Base-by-base conservation (phyloP, 35 echinoderm and acorn worm species). In the Lytechinus pictus region DNA sequence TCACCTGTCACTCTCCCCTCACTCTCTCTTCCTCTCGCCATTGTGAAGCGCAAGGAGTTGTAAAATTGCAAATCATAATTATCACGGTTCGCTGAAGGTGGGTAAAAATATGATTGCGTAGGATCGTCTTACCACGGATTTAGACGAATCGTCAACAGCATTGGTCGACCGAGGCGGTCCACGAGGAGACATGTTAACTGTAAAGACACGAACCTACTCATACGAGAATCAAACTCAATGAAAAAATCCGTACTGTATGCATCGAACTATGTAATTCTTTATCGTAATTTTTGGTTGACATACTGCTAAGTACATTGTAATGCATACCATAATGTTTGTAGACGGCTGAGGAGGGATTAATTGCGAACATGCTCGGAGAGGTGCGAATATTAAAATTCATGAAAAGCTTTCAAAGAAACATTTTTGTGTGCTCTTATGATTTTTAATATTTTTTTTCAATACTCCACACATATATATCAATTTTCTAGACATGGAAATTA, bases 41-140 rank as follows among this genome's bases (percentile, higher is more conserved):
- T 79, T 79, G 66, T 79, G 33, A 24, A 4, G 66, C 66, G 66
- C 66, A 27, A 79, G 66, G 66, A 16, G 66, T 19, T 79, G 66
- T 79, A 79, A 79, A 79, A 79, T 79, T 79, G 66, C 66, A 79
- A 79, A 79, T 79, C 66, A 79, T 79, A 79, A 79, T 79, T 79
- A 79, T 79, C 66, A 79, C 66, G 66, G 66, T 14, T 79, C 6
- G 19, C 21, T 24, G 66, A 24, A 79, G 66, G 66, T 79, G 66
- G 66, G 21, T 14, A 79, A 79, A 71, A 79, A 79, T 79, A 79
- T 79, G 66, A 79, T 79, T 79, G 66, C n/a, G 4, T 79, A 79
- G 66, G 66, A 79, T 79, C 66, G 66, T 5, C 66, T 79, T 79
- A 79, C 66, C 6, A 79, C 66, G 66, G 6, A 4, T 79, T 79